Evolutionary conservation across 1,140 invertebrate genomes (phyloP).

Genomic region (Cotesia typhae): DNA sequence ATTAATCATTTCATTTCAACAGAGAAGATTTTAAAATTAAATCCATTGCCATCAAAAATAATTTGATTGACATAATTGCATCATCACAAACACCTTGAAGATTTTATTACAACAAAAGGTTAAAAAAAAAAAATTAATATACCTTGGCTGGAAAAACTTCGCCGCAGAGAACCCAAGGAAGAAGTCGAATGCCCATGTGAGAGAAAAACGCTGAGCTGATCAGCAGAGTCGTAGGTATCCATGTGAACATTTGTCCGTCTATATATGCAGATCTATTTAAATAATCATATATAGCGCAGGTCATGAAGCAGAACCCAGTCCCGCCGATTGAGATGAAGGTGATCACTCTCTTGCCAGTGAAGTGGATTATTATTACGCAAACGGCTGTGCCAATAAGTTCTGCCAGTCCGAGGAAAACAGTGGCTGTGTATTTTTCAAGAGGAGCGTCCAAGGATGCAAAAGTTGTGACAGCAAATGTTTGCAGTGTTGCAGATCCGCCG

Average conservation of each 20-base stretch:
- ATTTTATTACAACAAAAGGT: constrained; percentile 18
- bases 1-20: too few relatives aligned
- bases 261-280: constrained; percentile 47
- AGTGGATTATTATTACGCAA: constrained; percentile 74
- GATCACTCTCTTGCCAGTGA: constrained; percentile 75
- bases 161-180: constrained; percentile 82
- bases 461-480: constrained; percentile 78
- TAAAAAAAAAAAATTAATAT: constrained; percentile 32
- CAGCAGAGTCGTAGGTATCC: constrained; percentile 75
- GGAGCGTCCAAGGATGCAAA: constrained; percentile 75
- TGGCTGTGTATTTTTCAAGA: constrained; percentile 77
- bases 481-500: constrained; percentile 75
- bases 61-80: background rate
- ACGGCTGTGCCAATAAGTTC: constrained; percentile 72
- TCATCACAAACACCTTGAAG: background rate
- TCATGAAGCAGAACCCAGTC: constrained; percentile 70
- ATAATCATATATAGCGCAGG: constrained; percentile 69
- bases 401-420: constrained; percentile 74
- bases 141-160: constrained; percentile 68
- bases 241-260: constrained; percentile 64
- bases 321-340: constrained; percentile 73
- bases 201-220: constrained; percentile 74
- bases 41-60: background rate
- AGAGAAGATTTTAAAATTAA: too few relatives aligned
- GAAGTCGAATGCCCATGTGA: constrained; percentile 73